phyloP scores from a whole-genome alignment of 2,888 invertebrate genomes.

The Euplexia lucipara region DNA sequence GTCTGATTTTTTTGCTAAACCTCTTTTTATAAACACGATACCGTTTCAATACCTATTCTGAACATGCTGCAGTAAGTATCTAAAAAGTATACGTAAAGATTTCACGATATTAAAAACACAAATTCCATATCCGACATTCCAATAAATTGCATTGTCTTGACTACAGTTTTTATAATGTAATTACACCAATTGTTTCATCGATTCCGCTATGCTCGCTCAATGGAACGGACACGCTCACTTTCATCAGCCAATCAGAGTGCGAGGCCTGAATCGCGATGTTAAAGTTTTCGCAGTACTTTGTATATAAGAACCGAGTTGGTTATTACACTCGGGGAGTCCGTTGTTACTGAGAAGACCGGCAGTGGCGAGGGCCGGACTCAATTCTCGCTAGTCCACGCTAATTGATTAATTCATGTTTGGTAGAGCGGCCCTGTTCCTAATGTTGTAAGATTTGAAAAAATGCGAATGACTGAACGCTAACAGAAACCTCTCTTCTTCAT shows the following conservation, averaged over 20 bases:
- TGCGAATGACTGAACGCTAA: slow-evolving; percentile 68
- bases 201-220: slow-evolving; percentile 40
- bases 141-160: not conserved
- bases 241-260: slow-evolving; percentile 72
- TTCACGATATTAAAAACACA: not conserved
- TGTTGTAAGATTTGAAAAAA: slow-evolving; percentile 70
- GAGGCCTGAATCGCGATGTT: slow-evolving; percentile 75
- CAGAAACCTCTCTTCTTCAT: slow-evolving; percentile 86
- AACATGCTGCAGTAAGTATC: not conserved
- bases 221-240: slow-evolving; percentile 62
- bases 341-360: slow-evolving; percentile 88
- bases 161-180: slow-evolving; percentile 21
- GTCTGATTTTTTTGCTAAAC: slow-evolving; percentile 20
- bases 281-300: slow-evolving; percentile 65
- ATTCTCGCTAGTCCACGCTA: slow-evolving; percentile 82
- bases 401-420: slow-evolving; percentile 78
- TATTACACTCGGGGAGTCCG: slow-evolving; percentile 80
- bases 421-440: slow-evolving; percentile 83
- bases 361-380: slow-evolving; percentile 87
- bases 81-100: no score
- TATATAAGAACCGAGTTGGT: slow-evolving; percentile 60
- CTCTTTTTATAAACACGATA: slow-evolving; percentile 14
- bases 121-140: not conserved
- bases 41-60: not conserved
- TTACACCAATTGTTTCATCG: slow-evolving; percentile 33